Percentiles rank a stretch among this genome's conserved stretches.
phyloP scores from a whole-genome alignment of 2,888 invertebrate species.

The Bellardia bayeri region DNA sequence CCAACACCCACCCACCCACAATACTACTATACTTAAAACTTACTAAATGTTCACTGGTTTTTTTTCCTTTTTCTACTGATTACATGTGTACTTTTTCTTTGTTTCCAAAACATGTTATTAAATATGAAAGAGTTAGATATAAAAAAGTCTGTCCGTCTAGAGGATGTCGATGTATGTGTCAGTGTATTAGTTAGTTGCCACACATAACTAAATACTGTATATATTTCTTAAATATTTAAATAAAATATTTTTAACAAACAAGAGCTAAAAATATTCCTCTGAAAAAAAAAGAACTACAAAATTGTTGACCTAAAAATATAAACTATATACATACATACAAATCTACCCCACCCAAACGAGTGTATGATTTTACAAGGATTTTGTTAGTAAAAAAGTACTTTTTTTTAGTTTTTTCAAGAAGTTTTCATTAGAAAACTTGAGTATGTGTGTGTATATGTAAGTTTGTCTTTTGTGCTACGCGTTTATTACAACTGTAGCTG shows the following conservation, averaged over 20 bases:
- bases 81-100: not conserved
- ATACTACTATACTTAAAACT: not conserved
- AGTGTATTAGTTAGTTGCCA: not conserved
- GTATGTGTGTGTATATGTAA: not conserved
- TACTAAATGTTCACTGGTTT: not conserved
- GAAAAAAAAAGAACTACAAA: conserved; percentile 3
- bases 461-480: not conserved
- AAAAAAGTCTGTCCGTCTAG: conserved; percentile 16
- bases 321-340: not conserved
- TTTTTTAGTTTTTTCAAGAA: not conserved
- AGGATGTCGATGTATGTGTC: not conserved
- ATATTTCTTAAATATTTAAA: conserved; percentile 19
- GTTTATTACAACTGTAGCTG: not conserved
- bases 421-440: not conserved
- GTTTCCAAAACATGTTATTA: not conserved
- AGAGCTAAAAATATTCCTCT: conserved; percentile 9
- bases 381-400: not conserved
- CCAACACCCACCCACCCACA: not conserved
- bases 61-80: not conserved
- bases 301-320: conserved; percentile 37
- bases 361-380: conserved; percentile 25
- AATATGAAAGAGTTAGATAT: not conserved
- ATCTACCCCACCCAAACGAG: not conserved
- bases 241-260: conserved; percentile 45
- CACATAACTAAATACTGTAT: not conserved